These are phyloP conservation scores for Macrotis lagotis DNA, from an alignment of 2,113 vertebrate species.

Conservation along the genomic window DNA sequence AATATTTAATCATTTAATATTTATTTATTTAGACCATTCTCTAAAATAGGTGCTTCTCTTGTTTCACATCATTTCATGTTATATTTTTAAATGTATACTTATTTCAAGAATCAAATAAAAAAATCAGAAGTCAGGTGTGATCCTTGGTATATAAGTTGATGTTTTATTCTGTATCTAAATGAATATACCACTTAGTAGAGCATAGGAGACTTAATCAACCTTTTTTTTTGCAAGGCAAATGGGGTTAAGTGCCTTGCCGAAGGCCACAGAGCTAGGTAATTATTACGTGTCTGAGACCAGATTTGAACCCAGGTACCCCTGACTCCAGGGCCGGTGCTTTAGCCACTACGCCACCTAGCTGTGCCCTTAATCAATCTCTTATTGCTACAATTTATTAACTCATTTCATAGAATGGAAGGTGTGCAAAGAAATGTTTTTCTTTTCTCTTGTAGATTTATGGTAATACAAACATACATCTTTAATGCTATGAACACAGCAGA, in stretches of 20 bases:
- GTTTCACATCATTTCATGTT: no score
- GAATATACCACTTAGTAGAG: neutral
- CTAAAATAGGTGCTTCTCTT: no score
- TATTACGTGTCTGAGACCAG: no score
- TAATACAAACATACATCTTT: neutral
- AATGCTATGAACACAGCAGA: neutral
- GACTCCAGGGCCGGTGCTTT: no score
- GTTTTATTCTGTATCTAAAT: neutral
- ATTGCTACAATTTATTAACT: conserved; percentile 11
- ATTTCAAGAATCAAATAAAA: neutral
- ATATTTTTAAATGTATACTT: neutral
- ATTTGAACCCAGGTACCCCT: no score
- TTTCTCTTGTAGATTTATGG: neutral
- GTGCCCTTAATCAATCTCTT: conserved; percentile 22
- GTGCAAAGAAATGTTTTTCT: neutral
- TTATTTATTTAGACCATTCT: no score
- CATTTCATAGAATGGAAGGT: neutral
- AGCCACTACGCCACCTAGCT: no score
- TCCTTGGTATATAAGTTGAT: neutral
- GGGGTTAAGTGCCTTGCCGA: no score
- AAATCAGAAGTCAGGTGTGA: neutral
- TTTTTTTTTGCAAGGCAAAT: no score
- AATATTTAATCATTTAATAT: no score
- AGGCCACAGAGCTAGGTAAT: no score
- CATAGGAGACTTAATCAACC: conserved; percentile 1